These are phyloP conservation scores for Drosophila saltans DNA, from an alignment of 1,140 invertebrate genomes.

Conservation along the genomic window DNA sequence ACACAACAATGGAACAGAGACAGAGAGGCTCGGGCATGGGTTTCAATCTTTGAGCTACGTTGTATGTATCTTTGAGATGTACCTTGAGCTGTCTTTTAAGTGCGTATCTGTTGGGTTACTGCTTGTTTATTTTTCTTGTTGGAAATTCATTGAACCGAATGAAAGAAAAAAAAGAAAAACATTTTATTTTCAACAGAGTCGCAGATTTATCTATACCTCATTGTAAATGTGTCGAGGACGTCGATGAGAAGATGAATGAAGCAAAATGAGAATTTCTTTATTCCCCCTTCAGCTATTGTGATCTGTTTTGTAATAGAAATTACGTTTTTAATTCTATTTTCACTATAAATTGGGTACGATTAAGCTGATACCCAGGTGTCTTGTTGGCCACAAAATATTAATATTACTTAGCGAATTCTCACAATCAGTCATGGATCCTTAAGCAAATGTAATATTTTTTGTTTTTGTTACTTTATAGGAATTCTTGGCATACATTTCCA, in stretches of 20 bases:
- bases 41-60: not conserved
- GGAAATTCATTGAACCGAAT: constrained; percentile 60
- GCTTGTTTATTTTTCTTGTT: constrained; percentile 58
- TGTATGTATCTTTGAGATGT: constrained; percentile 4
- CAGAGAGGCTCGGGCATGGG: not conserved
- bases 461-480: too few relatives aligned
- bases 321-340: constrained; percentile 42
- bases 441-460: constrained; percentile 42
- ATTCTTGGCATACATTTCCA: not conserved
- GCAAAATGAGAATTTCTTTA: constrained; percentile 33
- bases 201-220: constrained; percentile 53
- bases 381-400: constrained; percentile 9
- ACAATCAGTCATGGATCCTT: not conserved
- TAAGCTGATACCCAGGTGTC: constrained; percentile 6
- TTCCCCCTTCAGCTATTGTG: constrained; percentile 6
- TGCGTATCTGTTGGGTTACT: constrained; percentile 4
- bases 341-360: constrained; percentile 19
- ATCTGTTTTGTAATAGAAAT: constrained; percentile 32
- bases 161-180: constrained; percentile 10
- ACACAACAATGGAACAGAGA: constrained; percentile 38
- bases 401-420: not conserved
- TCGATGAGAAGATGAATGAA: constrained; percentile 15
- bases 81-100: constrained; percentile 9
- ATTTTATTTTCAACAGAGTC: constrained; percentile 57
- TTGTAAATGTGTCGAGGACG: constrained; percentile 18